Base-by-base conservation (phyloP, 2,888 invertebrate species). In the Netelia inedita region DNA sequence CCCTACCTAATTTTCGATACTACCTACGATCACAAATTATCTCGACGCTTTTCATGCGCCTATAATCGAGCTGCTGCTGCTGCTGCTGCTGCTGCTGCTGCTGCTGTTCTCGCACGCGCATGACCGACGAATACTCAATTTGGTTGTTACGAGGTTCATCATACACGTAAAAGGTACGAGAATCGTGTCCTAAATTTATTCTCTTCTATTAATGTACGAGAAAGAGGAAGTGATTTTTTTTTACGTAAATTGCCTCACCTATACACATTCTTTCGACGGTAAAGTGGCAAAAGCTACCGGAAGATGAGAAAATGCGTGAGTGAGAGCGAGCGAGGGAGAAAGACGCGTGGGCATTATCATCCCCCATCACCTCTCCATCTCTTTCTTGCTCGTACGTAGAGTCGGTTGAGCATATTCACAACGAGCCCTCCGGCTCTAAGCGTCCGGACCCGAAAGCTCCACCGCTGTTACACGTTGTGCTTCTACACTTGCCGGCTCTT, bases 381-480 rank as follows among this genome's bases (percentile, higher is more conserved):
- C 75, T 66, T 19, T 63, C 65, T n/a, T 43, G 46, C 82, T 68
- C 63, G 21, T 41, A 28, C 28, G 28, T 28, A 28, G 5, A 28
- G 28, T 28, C 28, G 28, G 28, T 28, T 35, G 43, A 79, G 55
- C 83, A 83, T 83, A 83, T 83, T 83, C 83, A 68, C 78, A 73
- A 53, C 68, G 68, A 74, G 74, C 57, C 74, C 79, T 74, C 79
- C 19, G 69, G 68, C 69, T 69, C 63, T 55, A 63, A 83, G 69
- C 80, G 74, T 81, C 80, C 80, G 74, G 69, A 79, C 61, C 79
- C 83, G 35, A 79, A 83, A 69, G 61, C 79, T 69, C 68, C 55
- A 50, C n/a, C 66, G 57, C 46, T 16, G 50, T 35, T 65, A 41
- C 28, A 28, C 63, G 53, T 19, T n/a, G 53, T n/a, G 66, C 72